Evolutionary conservation across 2,888 invertebrate genomes (phyloP).

Genomic region (Cephus spinipes): DNA sequence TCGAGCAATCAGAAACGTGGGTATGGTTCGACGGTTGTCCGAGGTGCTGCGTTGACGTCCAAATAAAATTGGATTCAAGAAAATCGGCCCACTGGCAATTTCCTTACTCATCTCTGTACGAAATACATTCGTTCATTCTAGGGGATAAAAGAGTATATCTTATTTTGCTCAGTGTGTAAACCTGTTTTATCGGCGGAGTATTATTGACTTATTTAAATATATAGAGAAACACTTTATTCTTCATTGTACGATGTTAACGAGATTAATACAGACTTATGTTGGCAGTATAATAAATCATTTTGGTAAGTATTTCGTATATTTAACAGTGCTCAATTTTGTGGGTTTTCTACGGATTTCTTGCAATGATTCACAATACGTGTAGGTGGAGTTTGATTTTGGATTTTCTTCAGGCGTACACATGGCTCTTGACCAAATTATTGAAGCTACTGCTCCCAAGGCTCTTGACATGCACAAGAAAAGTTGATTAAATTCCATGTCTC

Average conservation of each 20-base stretch:
- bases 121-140: not conserved
- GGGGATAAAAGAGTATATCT: not conserved
- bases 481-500: slow-evolving; percentile 58
- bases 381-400: slow-evolving; percentile 48
- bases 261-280: not conserved
- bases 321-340: not conserved
- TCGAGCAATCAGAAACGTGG: no score
- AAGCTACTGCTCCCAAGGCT: slow-evolving; percentile 53
- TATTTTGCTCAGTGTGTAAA: not conserved
- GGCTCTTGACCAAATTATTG: slow-evolving; percentile 55
- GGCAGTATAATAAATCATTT: not conserved
- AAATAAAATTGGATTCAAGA: no score
- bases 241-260: not conserved
- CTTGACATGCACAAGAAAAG: slow-evolving; percentile 53
- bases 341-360: slow-evolving; percentile 3
- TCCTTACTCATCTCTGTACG: no score
- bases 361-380: slow-evolving; percentile 35
- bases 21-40: no score
- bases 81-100: no score
- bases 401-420: slow-evolving; percentile 52
- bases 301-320: not conserved
- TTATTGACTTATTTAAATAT: not conserved
- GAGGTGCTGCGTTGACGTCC: no score
- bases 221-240: not conserved
- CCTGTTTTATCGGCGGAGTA: not conserved